These are phyloP conservation scores for Chouioia cunea DNA, from an alignment of 2,888 invertebrate species.

Conservation along the genomic window DNA sequence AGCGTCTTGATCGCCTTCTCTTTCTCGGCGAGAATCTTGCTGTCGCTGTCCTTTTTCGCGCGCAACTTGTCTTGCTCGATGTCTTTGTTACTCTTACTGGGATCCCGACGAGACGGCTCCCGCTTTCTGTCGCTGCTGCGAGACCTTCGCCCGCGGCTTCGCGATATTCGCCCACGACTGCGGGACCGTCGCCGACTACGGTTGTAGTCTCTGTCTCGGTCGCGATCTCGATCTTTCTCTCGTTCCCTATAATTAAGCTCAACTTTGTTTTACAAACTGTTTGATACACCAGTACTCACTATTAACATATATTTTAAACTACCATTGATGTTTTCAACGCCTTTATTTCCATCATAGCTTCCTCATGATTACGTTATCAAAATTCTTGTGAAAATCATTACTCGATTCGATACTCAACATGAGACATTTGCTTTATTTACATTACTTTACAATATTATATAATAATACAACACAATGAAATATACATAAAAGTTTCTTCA, in stretches of 20 bases:
- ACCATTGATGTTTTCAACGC: not conserved
- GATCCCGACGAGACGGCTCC: conserved; percentile 59
- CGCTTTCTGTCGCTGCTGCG: conserved; percentile 41
- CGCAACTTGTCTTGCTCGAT: conserved; percentile 65
- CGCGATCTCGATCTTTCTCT: conserved; percentile 49
- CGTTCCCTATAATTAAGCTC: conserved; percentile 62
- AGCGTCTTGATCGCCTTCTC: conserved; percentile 66
- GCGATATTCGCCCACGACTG: conserved; percentile 26
- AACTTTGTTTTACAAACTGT: conserved; percentile 35
- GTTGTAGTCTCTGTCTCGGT: not conserved
- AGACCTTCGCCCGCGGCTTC: conserved; percentile 10
- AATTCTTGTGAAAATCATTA: too few relatives aligned
- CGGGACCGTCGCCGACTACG: conserved; percentile 21
- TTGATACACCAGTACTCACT: not conserved
- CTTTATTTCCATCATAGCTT: too few relatives aligned
- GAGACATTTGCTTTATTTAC: too few relatives aligned
- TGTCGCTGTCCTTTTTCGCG: conserved; percentile 62
- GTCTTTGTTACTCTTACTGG: conserved; percentile 64
- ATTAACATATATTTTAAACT: conserved; percentile 1
- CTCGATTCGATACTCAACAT: too few relatives aligned
- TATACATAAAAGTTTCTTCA: conserved; percentile 6
- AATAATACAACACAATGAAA: too few relatives aligned
- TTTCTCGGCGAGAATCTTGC: conserved; percentile 64
- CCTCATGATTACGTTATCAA: too few relatives aligned
- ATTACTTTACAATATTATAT: too few relatives aligned